Percentiles rank a stretch among this genome's conserved stretches.
These are phyloP conservation scores for Chaetorhynchus papuensis DNA, from an alignment of 2,113 vertebrate species.

Conservation along the genomic window DNA sequence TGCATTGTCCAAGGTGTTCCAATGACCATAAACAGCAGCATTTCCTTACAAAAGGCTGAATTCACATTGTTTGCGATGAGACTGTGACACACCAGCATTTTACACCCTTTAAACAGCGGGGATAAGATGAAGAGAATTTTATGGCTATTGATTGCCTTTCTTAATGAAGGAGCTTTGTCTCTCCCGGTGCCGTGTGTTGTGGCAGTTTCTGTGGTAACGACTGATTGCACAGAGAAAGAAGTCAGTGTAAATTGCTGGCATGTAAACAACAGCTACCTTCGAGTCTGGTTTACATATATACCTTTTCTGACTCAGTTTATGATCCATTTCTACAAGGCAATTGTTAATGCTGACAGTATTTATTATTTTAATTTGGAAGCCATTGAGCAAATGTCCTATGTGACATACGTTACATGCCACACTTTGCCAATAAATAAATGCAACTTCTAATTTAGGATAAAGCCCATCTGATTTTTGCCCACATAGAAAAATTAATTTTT, in stretches of 20 bases:
- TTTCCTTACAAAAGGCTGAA: not conserved
- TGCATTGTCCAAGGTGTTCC: not conserved
- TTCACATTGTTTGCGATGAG: not conserved
- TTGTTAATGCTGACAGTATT: not conserved
- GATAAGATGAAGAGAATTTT: not conserved
- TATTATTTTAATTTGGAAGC: not conserved
- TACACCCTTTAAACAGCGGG: not conserved
- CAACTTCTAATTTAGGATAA: not conserved
- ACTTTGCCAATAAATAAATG: not conserved
- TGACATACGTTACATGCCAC: not conserved
- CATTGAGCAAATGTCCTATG: not conserved
- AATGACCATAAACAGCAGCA: not conserved
- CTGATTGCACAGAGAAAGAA: not conserved
- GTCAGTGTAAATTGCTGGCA: not conserved
- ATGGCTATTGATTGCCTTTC: not conserved
- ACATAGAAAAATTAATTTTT: not conserved
- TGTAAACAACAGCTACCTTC: not conserved
- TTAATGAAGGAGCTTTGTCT: conserved; percentile 29
- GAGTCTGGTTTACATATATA: not conserved
- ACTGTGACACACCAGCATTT: not conserved
- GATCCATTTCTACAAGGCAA: not conserved
- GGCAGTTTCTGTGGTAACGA: conserved; percentile 55
- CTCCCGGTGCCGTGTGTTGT: not conserved
- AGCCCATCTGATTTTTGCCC: not conserved
- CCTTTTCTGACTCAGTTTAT: not conserved